phyloP scores from a whole-genome alignment of 2,797 vertebrate species.

The Natrix natrix region DNA sequence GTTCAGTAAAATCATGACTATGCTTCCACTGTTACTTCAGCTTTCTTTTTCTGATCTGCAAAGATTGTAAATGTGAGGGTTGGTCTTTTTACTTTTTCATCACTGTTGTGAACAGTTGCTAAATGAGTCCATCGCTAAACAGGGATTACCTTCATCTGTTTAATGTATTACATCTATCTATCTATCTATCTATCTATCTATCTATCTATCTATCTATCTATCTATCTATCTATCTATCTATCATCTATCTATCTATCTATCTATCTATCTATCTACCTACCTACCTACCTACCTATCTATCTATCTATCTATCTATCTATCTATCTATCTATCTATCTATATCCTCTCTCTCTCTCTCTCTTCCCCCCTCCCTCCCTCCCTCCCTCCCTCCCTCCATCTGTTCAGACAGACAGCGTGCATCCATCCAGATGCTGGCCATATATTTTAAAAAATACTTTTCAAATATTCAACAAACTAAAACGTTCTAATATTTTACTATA shows the following conservation, averaged over 20 bases:
- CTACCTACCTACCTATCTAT: no score
- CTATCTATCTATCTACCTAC: no score
- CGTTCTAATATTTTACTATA: background rate
- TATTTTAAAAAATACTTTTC: background rate
- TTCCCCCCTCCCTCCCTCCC: no score
- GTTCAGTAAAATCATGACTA: background rate
- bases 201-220: no score
- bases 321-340: no score
- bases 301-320: no score
- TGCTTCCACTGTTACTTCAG: background rate
- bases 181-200: no score
- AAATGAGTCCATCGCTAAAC: background rate
- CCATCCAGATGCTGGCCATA: background rate
- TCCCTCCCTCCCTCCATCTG: no score
- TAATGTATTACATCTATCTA: background rate
- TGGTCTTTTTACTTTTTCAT: background rate
- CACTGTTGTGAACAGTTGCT: background rate
- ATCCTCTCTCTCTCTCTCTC: no score
- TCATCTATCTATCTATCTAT: no score
- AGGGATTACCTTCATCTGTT: background rate
- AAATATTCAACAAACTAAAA: background rate
- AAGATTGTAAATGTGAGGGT: background rate
- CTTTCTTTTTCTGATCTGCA: background rate
- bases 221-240: no score
- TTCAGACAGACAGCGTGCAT: background rate